Evolutionary conservation across 2,113 vertebrate species (phyloP).

Genomic region (Cyanoramphus novaezelandiae): DNA sequence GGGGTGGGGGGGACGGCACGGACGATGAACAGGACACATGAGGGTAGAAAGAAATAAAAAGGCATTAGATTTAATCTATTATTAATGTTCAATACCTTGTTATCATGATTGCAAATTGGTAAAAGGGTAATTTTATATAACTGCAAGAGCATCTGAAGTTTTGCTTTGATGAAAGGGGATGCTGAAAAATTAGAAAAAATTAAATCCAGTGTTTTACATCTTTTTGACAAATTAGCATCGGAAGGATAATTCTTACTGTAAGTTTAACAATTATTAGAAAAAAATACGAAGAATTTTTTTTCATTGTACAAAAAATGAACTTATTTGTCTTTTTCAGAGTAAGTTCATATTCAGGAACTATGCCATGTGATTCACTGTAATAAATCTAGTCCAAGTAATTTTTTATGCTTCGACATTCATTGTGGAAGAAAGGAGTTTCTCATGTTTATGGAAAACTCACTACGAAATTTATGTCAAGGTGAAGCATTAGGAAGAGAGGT

Average conservation of each 20-base stretch:
- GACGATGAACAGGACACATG: no score
- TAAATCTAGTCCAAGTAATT: no score
- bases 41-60: background rate
- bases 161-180: background rate
- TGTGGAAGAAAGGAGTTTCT: no score
- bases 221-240: background rate
- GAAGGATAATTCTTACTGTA: background rate
- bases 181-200: background rate
- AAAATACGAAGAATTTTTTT: background rate
- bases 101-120: background rate
- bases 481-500: no score
- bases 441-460: no score
- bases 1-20: no score
- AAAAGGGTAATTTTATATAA: background rate
- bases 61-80: background rate
- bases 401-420: no score
- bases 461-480: no score
- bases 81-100: background rate
- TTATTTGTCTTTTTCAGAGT: no score
- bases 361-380: no score
- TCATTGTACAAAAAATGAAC: no score
- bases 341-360: no score
- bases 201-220: background rate
- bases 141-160: background rate
- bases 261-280: background rate